Conservation (phyloP, 2,888 invertebrate species). For the Achlya flavicornis region DNA sequence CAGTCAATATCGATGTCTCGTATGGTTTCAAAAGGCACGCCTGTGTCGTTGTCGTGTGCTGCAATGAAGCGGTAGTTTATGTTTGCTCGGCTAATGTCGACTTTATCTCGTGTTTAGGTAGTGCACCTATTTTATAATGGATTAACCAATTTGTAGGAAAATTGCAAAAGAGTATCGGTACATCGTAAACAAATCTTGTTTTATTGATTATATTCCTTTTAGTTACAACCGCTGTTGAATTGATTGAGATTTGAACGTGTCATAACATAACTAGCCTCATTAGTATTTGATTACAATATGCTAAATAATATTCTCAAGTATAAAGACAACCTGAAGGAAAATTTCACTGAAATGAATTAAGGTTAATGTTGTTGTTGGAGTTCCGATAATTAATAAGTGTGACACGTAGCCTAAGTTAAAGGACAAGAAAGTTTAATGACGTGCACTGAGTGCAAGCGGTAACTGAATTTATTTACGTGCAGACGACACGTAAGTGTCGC, state of each 20-base stretch:
- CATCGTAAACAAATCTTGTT: not conserved
- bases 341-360: not conserved
- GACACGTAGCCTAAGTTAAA: constrained; percentile 60
- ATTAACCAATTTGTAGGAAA: not conserved
- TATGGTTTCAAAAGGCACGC: constrained; percentile 38
- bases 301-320: not conserved
- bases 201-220: not conserved
- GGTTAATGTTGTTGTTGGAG: not conserved
- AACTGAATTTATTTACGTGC: constrained; percentile 78
- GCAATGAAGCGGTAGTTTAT: constrained; percentile 34
- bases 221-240: too few species aligned
- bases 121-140: not conserved
- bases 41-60: constrained; percentile 30
- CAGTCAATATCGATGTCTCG: constrained; percentile 59
- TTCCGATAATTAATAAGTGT: constrained; percentile 64
- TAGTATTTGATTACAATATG: not conserved
- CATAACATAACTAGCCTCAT: not conserved
- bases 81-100: constrained; percentile 24
- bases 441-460: constrained; percentile 71
- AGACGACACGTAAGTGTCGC: constrained; percentile 76
- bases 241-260: not conserved
- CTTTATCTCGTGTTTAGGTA: constrained; percentile 2
- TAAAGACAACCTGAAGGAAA: not conserved
- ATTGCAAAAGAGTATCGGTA: not conserved
- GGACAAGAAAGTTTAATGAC: constrained; percentile 79